Evolutionary conservation across 2,888 invertebrate species (phyloP).

Genomic region (Rotaria sp.): DNA sequence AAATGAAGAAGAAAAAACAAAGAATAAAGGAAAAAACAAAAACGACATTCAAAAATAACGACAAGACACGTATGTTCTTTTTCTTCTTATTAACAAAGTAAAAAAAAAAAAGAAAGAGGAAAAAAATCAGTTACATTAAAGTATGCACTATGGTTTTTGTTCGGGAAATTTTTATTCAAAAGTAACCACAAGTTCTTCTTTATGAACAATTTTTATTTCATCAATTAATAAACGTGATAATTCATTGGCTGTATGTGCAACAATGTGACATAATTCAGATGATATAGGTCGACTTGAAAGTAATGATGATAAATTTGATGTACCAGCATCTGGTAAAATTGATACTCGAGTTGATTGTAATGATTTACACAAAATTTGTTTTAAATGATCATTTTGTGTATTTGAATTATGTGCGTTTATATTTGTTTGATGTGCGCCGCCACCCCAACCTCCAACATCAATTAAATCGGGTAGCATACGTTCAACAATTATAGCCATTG

Average conservation of each 20-base stretch:
- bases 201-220: constrained; percentile 23
- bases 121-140: not conserved
- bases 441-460: constrained; percentile 1
- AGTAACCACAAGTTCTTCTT: not conserved
- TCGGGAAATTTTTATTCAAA: not conserved
- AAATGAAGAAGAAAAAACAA: not conserved
- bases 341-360: not conserved
- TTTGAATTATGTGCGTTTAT: not conserved
- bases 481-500: not conserved
- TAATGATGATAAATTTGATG: not conserved
- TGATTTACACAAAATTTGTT: not conserved
- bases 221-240: not conserved
- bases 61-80: not conserved
- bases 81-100: not conserved
- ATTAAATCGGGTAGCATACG: not conserved
- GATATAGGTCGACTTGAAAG: not conserved
- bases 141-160: not conserved
- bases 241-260: not conserved
- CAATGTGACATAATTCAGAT: not conserved
- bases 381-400: not conserved
- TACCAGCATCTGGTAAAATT: not conserved
- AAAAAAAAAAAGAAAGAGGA: not conserved
- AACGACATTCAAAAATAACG: not conserved
- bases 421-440: not conserved
- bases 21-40: not conserved